Percentiles rank a stretch among this genome's conserved stretches.
Evolutionary conservation across 2,113 vertebrate genomes (phyloP).

Genomic region (Danionella cerebrum): DNA sequence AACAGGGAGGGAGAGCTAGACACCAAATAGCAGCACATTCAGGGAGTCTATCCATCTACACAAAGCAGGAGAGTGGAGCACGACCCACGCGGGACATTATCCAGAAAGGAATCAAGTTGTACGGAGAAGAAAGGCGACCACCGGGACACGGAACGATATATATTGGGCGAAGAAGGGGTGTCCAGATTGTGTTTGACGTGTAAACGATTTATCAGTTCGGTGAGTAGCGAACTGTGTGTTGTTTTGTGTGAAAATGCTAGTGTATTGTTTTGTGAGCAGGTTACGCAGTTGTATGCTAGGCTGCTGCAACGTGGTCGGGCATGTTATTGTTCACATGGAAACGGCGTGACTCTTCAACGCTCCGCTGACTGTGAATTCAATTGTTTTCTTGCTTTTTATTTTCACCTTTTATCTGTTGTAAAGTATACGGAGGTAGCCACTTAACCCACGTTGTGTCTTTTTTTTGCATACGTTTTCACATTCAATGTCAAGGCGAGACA

Average conservation of each 20-base stretch:
- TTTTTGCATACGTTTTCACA: slow-evolving; percentile 5
- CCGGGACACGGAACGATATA: background rate
- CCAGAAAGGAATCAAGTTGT: background rate
- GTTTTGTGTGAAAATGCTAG: background rate
- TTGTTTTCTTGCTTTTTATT: background rate
- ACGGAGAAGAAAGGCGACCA: background rate
- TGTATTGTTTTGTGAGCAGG: background rate
- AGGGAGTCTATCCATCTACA: slow-evolving; percentile 13
- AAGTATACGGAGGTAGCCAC: background rate
- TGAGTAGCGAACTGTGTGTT: background rate
- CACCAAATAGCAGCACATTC: slow-evolving; percentile 17
- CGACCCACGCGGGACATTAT: background rate
- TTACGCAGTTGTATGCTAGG: slow-evolving; percentile 5
- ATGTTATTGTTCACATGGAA: slow-evolving; percentile 64
- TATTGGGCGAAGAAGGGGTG: background rate
- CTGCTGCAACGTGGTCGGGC: slow-evolving; percentile 19
- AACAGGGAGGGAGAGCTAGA: slow-evolving; percentile 41
- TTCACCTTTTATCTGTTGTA: background rate
- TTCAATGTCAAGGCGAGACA: slow-evolving; percentile 63
- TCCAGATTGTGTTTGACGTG: background rate
- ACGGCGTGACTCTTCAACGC: slow-evolving; percentile 49
- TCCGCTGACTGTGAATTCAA: background rate
- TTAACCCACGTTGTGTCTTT: background rate
- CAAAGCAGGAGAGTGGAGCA: slow-evolving; percentile 13
- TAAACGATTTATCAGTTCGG: background rate